A percentile compares a stretch with the other conserved stretches of the same genome.
Evolutionary conservation across 2,888 invertebrate genomes (phyloP).

Genomic region (Phasia obesa): DNA sequence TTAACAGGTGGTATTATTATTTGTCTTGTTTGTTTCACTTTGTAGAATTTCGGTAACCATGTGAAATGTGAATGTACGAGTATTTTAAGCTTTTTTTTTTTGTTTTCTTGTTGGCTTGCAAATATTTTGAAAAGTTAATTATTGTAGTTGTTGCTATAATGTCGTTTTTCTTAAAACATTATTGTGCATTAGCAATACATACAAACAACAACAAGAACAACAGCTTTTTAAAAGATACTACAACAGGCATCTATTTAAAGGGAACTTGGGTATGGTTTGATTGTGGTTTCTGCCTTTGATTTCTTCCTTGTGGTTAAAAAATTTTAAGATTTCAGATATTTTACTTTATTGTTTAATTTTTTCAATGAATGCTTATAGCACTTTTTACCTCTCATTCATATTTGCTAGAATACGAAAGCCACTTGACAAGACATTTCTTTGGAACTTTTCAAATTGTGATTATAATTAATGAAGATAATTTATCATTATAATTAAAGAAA

Average conservation of each 20-base stretch:
- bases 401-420: background rate
- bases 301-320: constrained; percentile 29
- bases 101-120: constrained; percentile 5
- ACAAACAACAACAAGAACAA: constrained; percentile 3
- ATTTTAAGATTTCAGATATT: constrained; percentile 51
- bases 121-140: constrained; percentile 31
- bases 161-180: constrained; percentile 47
- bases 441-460: constrained; percentile 6
- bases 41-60: background rate
- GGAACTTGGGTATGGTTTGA: constrained; percentile 39
- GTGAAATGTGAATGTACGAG: background rate
- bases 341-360: background rate
- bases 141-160: background rate
- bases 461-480: constrained; percentile 50
- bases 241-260: constrained; percentile 7
- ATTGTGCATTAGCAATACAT: background rate
- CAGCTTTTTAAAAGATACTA: background rate
- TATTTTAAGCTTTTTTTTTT: constrained; percentile 17
- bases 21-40: background rate
- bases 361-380: constrained; percentile 8
- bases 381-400: constrained; percentile 8
- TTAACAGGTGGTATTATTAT: constrained; percentile 39
- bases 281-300: constrained; percentile 32
- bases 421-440: constrained; percentile 20
- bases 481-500: background rate